Evolutionary conservation across 2,888 invertebrate genomes (phyloP), one percentile per base, ranked within the genome.

Genomic region (Leptogaster cylindrica): DNA sequence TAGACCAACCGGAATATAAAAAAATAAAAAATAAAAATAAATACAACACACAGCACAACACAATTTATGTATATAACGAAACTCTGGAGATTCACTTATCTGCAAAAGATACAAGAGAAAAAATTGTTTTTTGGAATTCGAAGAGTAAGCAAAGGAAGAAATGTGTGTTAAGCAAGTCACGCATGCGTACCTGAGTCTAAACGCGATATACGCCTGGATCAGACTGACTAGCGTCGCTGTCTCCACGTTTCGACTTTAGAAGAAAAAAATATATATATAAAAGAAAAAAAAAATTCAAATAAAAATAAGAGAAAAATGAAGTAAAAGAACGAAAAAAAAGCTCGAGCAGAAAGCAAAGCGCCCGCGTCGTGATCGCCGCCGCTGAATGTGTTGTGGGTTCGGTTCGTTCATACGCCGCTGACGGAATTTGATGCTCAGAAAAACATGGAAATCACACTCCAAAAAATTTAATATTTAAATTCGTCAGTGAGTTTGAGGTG

Each of bases 201-300:
- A 61, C 61, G 44, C 44, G 61, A 44, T 44, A 61, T 61, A 44
- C 61, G 61, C 44, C 44, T 61, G 44, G 44, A 61, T 61, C 61
- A 61, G 44, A 61, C 61, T 61, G 61, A 61, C 61, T 61, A 61
- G 61, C 61, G 61, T 61, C 61, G 61, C 28, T 44, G 61, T 61
- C 44, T 44, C 61, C 28, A 61, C 61, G 27, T 61, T 61, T 61
- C 44, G 41, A 44, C 61, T 61, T 61, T 27, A 8, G 7, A 41
- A 2, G 14, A 23, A 41, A 8, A 23, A 55, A 10, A 18, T 4
- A 36, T 25, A 39, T 39, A 33, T 25, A 4, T n/a, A 25, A 58
- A 44, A 55, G 28, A 61, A 61, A 61, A 3, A 25, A 44, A 36
- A 18, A 8, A 18, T 8, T 2, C 16, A 18, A 18, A 10, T 18